Evolutionary conservation across 1,140 invertebrate genomes (phyloP).

Genomic region (Drosophila prosaltans): DNA sequence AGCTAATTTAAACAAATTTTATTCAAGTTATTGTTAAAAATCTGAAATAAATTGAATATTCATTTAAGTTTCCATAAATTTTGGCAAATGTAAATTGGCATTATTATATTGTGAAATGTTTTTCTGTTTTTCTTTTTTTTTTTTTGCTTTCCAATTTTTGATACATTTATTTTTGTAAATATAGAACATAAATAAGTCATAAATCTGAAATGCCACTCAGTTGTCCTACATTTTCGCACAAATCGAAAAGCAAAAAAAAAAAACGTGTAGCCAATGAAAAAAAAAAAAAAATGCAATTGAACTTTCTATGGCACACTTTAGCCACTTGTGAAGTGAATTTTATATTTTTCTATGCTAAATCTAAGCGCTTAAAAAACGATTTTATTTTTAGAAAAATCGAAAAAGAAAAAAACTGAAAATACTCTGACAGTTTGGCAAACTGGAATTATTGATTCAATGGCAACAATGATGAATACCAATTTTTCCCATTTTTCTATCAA

Average conservation of each 20-base stretch:
- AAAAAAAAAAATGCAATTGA: conserved; percentile 8
- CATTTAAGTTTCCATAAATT: background rate
- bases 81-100: background rate
- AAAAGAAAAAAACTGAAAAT: background rate
- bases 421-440: background rate
- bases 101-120: background rate
- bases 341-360: background rate
- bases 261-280: background rate
- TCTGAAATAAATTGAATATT: too few species aligned
- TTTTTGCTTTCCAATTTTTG: background rate
- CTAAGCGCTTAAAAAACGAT: background rate
- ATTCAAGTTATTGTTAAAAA: too few species aligned
- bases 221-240: background rate
- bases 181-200: background rate
- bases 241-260: background rate
- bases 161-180: background rate
- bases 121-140: background rate
- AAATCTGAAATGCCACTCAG: background rate
- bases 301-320: conserved; percentile 5
- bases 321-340: conserved; percentile 1
- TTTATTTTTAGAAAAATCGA: background rate
- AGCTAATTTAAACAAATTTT: too few species aligned
- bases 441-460: background rate
- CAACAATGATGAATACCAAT: background rate
- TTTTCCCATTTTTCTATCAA: too few species aligned